Conservation (phyloP, 2,113 vertebrate species). For the Corythoichthys haematopterus region DNA sequence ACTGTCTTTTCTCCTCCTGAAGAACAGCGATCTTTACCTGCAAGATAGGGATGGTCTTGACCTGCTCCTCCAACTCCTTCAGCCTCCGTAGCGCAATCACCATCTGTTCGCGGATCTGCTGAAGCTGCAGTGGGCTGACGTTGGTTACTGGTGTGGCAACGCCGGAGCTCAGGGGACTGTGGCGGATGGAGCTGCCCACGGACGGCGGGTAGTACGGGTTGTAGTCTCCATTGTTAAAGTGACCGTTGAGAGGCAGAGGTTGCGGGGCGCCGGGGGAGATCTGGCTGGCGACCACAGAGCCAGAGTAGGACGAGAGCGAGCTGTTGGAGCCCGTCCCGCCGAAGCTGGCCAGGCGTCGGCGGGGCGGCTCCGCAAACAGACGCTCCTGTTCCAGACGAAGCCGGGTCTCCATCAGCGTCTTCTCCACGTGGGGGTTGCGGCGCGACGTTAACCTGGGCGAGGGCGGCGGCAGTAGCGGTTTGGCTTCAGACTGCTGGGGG, state of each 20-base stretch:
- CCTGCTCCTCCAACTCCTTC: slow-evolving; percentile 93
- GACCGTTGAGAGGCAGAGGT: slow-evolving; percentile 76
- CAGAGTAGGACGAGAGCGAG: slow-evolving; percentile 85
- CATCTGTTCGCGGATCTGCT: slow-evolving; percentile 97
- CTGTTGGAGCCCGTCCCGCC: slow-evolving; percentile 87
- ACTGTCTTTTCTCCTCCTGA: slow-evolving; percentile 91
- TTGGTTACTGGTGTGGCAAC: slow-evolving; percentile 89
- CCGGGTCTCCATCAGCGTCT: slow-evolving; percentile 96
- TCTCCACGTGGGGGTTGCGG: slow-evolving; percentile 91
- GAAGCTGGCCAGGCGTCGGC: slow-evolving; percentile 90
- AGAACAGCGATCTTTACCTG: slow-evolving; percentile 96
- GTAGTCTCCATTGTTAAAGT: slow-evolving; percentile 79
- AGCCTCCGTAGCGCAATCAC: slow-evolving; percentile 86
- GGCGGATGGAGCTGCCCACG: slow-evolving; percentile 87
- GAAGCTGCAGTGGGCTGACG: slow-evolving; percentile 88
- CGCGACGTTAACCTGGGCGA: slow-evolving; percentile 79
- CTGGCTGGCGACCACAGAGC: slow-evolving; percentile 74
- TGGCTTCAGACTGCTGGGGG: slow-evolving; percentile 71
- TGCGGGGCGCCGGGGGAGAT: slow-evolving; percentile 70
- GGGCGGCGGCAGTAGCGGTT: slow-evolving; percentile 78
- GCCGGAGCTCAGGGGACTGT: slow-evolving; percentile 92
- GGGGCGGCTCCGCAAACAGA: slow-evolving; percentile 80
- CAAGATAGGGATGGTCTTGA: slow-evolving; percentile 89
- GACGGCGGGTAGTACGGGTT: slow-evolving; percentile 77
- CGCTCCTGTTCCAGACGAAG: slow-evolving; percentile 89